These are phyloP conservation scores for Falco rusticolus DNA, from an alignment of 2,797 vertebrate genomes.

Conservation along the genomic window DNA sequence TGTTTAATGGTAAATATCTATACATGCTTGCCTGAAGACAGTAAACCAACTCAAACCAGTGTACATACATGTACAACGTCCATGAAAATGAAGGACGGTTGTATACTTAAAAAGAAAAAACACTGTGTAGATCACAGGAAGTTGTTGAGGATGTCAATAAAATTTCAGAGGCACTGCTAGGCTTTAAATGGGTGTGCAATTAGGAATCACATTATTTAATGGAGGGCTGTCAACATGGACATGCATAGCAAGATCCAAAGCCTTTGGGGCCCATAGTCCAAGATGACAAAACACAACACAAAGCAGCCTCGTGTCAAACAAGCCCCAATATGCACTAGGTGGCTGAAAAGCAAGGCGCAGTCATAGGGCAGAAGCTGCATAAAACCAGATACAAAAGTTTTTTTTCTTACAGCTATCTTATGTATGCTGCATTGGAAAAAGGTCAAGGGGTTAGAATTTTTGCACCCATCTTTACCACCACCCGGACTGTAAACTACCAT, in stretches of 20 bases:
- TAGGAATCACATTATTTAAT: not conserved
- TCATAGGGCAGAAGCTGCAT: rapidly evolving
- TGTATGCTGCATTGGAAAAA: not conserved
- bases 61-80: not conserved
- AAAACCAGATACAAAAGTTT: not conserved
- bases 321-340: not conserved
- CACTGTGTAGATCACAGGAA: not conserved
- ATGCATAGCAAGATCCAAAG: not conserved
- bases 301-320: not conserved
- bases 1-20: not conserved
- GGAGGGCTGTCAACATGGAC: not conserved
- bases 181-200: not conserved
- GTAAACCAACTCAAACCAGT: not conserved
- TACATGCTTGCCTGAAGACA: not conserved
- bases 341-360: not conserved
- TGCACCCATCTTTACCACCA: not conserved
- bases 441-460: not conserved
- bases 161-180: not conserved
- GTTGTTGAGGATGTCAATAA: not conserved
- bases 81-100: not conserved
- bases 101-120: not conserved
- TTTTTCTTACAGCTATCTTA: not conserved
- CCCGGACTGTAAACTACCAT: not conserved
- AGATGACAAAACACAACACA: not conserved
- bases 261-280: not conserved